A percentile compares a stretch with the other conserved stretches of the same genome.
phyloP scores from a whole-genome alignment of 2,797 vertebrate species.

The Scolopax rusticola region DNA sequence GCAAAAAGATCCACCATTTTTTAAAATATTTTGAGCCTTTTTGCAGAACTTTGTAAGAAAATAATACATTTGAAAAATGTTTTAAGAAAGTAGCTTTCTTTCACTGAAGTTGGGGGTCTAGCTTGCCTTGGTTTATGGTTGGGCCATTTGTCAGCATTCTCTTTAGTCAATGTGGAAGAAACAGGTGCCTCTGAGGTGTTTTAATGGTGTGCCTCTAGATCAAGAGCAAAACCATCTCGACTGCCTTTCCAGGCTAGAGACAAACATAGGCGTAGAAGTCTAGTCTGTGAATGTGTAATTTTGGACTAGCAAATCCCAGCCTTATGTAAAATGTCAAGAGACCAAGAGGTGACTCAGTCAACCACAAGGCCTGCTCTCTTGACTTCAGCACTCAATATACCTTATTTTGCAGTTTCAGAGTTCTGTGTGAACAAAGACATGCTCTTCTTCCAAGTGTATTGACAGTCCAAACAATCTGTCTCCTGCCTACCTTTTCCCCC shows the following conservation, averaged over 20 bases:
- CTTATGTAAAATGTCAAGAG: not conserved
- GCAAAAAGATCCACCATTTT: not conserved
- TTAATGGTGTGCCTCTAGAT: not conserved
- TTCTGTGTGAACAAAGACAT: not conserved
- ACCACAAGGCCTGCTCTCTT: not conserved
- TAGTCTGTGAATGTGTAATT: not conserved
- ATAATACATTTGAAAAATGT: not conserved
- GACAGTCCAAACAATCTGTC: not conserved
- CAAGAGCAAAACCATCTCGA: not conserved
- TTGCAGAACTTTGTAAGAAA: not conserved
- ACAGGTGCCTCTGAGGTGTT: not conserved
- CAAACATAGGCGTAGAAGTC: not conserved
- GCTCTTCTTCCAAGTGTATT: not conserved
- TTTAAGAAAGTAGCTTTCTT: not conserved
- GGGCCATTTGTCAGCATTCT: not conserved
- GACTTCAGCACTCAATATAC: not conserved
- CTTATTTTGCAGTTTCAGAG: not conserved
- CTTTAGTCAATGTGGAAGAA: not conserved
- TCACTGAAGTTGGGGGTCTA: not conserved
- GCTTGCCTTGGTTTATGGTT: not conserved
- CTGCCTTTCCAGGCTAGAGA: not conserved
- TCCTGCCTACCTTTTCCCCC: not conserved
- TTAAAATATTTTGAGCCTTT: not conserved
- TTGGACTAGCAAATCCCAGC: not conserved
- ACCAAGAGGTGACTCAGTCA: not conserved